Conservation (phyloP, 2,888 invertebrate species). For the Endotricha flammealis region DNA sequence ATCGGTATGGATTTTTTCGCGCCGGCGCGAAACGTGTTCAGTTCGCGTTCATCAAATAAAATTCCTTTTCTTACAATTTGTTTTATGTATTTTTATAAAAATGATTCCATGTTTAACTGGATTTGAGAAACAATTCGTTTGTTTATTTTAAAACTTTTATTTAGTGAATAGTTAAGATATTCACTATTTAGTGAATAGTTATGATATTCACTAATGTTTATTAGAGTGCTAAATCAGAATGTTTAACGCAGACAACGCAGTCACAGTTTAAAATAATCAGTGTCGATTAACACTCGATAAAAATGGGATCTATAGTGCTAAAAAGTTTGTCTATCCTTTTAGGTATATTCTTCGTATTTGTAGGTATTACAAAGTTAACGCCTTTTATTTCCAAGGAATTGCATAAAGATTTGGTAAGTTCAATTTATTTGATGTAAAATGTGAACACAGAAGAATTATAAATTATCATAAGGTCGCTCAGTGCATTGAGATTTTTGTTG, state of each 20-base stretch:
- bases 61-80: conserved; percentile 14
- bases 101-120: conserved; percentile 14
- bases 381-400: conserved; percentile 95
- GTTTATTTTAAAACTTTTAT: conserved; percentile 5
- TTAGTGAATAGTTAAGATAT: no score
- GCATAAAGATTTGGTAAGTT: conserved; percentile 96
- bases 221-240: conserved; percentile 2
- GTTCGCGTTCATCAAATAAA: conserved; percentile 15
- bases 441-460: conserved; percentile 19
- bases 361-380: conserved; percentile 94
- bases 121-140: conserved; percentile 1
- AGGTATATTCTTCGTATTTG: conserved; percentile 96
- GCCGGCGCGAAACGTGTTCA: conserved; percentile 69
- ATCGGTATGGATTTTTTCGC: conserved; percentile 69
- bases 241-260: no score
- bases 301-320: conserved; percentile 85
- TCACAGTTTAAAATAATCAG: conserved; percentile 35
- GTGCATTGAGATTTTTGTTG: conserved; percentile 65
- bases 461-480: conserved; percentile 48
- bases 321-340: conserved; percentile 93
- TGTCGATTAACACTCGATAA: conserved; percentile 28
- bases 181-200: no score
- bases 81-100: conserved; percentile 16
- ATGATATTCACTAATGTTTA: no score
- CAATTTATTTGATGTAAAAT: conserved; percentile 18